Evolutionary conservation across 2,113 vertebrate species (phyloP), one percentile per base, ranked within the genome.

Genomic region (Toxostoma redivivum): DNA sequence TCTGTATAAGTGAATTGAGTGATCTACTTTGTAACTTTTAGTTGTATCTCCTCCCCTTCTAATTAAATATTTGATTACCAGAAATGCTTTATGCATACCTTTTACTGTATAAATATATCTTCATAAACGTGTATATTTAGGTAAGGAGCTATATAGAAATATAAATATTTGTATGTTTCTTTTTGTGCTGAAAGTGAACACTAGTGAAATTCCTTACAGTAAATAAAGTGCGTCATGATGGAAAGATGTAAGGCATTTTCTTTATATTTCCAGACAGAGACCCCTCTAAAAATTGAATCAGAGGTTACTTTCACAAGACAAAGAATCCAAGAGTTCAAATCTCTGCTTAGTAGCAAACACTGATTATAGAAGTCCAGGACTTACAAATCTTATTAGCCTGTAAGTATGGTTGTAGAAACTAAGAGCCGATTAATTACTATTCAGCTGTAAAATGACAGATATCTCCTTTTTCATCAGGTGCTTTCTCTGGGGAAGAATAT

Each of bases 131-230:
- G 6, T 25, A 40, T 61, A 64, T 50, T 56, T 57, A 74, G 33
- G 14, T 47, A 44, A 81, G 56, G 33, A 47, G 6, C 4, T 76
- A 37, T n/a, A 33, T 10, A 81, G 24, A 6, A 18, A 38, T 11
- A n/a, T 9, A 58, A 48, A 57, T 44, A 18, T 44, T 83, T 45
- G 7, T 45, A 10, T 42, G 37, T 58, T 80, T 86, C 7, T 65
- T 88, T 71, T 42, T 18, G 7, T 82, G 85, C 27, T 42, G 40
- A 71, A 87, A 88, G n/a, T 44, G 67, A 77, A 67, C 65, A 72
- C 67, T 82, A 69, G 44, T 70, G 72, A 78, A 90, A 96, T 91
- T 86, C 64, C 78, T 93, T 95, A 83, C 22, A 42, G 64, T 85
- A 91, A 88, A 86, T 91, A 54, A 66, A 86, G 31, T n/a, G 12